These are phyloP conservation scores for Perizoma affinitatum DNA, from an alignment of 2,888 invertebrate species.

Conservation along the genomic window DNA sequence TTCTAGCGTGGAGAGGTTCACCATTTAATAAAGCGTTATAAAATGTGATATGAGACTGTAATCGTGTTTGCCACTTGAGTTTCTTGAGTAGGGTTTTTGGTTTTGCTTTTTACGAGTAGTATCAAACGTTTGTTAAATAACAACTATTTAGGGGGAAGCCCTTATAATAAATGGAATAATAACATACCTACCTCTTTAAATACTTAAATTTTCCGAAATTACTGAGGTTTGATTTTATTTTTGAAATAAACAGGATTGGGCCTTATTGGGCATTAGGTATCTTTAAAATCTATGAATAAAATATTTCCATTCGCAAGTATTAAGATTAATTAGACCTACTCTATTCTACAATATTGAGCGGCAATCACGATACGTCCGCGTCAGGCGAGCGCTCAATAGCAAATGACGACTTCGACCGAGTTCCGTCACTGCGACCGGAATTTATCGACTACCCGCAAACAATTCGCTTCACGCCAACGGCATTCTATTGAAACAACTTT, in stretches of 20 bases:
- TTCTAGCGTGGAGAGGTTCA: conserved; percentile 65
- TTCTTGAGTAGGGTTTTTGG: conserved; percentile 32
- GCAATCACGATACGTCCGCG: conserved; percentile 44
- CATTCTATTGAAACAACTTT: conserved; percentile 50
- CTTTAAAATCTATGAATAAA: background rate
- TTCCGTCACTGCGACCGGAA: conserved; percentile 62
- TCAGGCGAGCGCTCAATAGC: conserved; percentile 50
- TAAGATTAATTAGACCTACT: conserved; percentile 2
- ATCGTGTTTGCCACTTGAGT: conserved; percentile 34
- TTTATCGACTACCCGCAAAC: conserved; percentile 68
- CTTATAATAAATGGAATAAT: too few species aligned
- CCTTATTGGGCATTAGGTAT: too few species aligned
- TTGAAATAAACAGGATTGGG: too few species aligned
- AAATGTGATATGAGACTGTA: conserved; percentile 42
- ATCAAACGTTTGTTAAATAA: conserved; percentile 14
- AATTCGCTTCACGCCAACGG: conserved; percentile 50
- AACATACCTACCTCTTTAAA: too few species aligned
- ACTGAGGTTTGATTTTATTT: too few species aligned
- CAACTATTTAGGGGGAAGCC: background rate
- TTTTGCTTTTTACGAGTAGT: conserved; percentile 36
- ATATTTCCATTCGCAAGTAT: conserved; percentile 6
- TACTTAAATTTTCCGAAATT: too few species aligned
- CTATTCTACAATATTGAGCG: conserved; percentile 38
- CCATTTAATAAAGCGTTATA: conserved; percentile 60
- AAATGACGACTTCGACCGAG: conserved; percentile 57